Evolutionary conservation across 2,888 invertebrate species (phyloP), one percentile per base, ranked within the genome.

Genomic region (Prostheceraeus crozeri): DNA sequence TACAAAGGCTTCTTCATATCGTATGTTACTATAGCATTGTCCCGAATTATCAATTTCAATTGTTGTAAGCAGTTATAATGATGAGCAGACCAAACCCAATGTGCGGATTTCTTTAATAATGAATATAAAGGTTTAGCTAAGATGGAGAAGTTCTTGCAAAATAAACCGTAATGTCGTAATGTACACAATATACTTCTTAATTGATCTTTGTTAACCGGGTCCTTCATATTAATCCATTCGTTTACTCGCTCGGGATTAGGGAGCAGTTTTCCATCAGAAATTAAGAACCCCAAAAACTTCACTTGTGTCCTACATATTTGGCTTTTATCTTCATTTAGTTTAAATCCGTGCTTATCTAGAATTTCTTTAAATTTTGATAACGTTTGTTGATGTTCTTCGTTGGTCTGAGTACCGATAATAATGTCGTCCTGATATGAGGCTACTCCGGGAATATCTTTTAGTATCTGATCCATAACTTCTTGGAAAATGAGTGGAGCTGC

Each of bases 81-180:
- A 8, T 63, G 54, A 2, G 53, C 57, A 10, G 57, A 56, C 67
- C 67, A 67, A 1, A 23, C 31, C 33, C 65, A 66, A 31, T 40
- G 55, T 3, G 21, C 25, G 19, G 63, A 61, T 36, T 65, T 63
- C 6, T 57, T 61, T 25, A 64, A 16, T 1, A 66, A 35, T 1
- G 55, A 19, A 48, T 65, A 58, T 3, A 66, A 23, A 8, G 67
- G 64, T 28, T 33, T 1, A 2, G 64, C 62, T 16, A 66, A 62
- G n/a, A 61, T 45, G 11, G 64, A 59, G 62, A 59, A 66, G 10
- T 48, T 54, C 8, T 40, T 25, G 1, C 64, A 55, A 57, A 66
- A 67, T 10, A 58, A 52, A 6, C 65, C 45, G 19, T 65, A 66
- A 33, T 64, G 65, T 21, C 62, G 60, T n/a, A 35, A 45, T 8